Evolutionary conservation across 2,888 invertebrate genomes (phyloP), one percentile per base, ranked within the genome.

Genomic region (Folsomia candida): DNA sequence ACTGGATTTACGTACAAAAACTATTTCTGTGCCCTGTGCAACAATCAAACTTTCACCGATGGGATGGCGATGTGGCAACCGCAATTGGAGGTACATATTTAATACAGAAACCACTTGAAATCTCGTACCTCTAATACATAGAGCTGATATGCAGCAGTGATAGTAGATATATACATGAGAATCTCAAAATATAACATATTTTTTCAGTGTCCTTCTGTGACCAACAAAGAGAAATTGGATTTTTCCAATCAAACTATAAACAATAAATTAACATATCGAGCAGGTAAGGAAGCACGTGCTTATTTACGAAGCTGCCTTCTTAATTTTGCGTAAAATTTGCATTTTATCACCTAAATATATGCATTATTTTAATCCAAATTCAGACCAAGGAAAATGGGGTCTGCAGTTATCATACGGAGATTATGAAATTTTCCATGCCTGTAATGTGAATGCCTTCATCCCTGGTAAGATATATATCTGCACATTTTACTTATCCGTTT

Each of bases 1-100:
- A 77, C 82, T 0, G 81, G 82, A 4, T 71, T 82, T 67, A 83
- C 84, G 6, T 84, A 82, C 80, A 79, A 80, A 76, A 80, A 80
- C 59, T 78, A 82, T 59, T 83, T 81, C 81, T 85, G 85, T 73
- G 84, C 85, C 1, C 76, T 83, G 25, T 85, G 85, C 76, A 83
- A 85, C 77, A 80, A 81, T 1, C 84, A 84, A 72, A 78, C 75
- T n/a, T 76, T 77, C 59, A 75, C 57, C 51, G 78, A 76, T 11
- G 24, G 77, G 27, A 77, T 81, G 67, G 82, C 82, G 25, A 69
- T 83, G 18, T 85, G 85, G 85, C 81, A 80, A 37, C 82, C 84
- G 6, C 76, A 83, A 11, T 75, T 85, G 37, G 84, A 84, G n/a
- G n/a, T n/a, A n/a, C n/a, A n/a, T n/a, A n/a, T n/a, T n/a, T n/a